These are phyloP conservation scores for Microctenopoma steveboyesi DNA, from an alignment of 2,797 vertebrate species.

Conservation along the genomic window DNA sequence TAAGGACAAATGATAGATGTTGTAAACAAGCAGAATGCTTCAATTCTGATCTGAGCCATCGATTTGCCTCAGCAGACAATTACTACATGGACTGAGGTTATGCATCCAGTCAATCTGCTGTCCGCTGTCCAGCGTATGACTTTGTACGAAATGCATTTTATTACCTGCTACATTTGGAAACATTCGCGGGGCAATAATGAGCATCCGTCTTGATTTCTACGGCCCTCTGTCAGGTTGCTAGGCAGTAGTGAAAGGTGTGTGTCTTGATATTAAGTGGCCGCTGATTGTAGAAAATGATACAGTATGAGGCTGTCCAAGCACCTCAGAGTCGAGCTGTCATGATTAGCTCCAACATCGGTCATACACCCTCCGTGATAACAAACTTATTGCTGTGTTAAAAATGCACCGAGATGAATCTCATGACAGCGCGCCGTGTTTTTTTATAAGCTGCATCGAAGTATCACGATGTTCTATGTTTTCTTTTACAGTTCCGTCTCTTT, in stretches of 20 bases:
- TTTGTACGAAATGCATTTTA: constrained; percentile 6
- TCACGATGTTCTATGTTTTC: background rate
- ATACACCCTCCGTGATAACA: constrained; percentile 36
- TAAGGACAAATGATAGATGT: constrained; percentile 83
- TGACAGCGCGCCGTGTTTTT: constrained; percentile 11
- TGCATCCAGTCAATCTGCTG: constrained; percentile 48
- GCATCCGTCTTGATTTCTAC: constrained; percentile 30
- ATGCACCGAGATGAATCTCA: constrained; percentile 24
- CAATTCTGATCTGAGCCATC: constrained; percentile 76
- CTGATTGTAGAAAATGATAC: constrained; percentile 68
- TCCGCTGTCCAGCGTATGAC: constrained; percentile 19
- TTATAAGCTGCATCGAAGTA: background rate
- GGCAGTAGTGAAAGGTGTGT: constrained; percentile 38
- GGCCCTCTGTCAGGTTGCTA: constrained; percentile 37
- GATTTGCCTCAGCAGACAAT: constrained; percentile 72
- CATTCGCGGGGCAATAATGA: constrained; percentile 36
- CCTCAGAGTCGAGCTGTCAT: constrained; percentile 44
- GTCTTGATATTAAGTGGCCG: constrained; percentile 59
- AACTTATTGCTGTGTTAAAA: constrained; percentile 28
- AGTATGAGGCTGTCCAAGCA: constrained; percentile 24
- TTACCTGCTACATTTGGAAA: constrained; percentile 18
- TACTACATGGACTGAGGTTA: constrained; percentile 66
- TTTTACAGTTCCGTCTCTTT: background rate
- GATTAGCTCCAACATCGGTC: constrained; percentile 56
- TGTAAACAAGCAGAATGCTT: constrained; percentile 80